These are phyloP conservation scores for Plutella xylostella DNA, from an alignment of 2,888 invertebrate species.

Conservation along the genomic window DNA sequence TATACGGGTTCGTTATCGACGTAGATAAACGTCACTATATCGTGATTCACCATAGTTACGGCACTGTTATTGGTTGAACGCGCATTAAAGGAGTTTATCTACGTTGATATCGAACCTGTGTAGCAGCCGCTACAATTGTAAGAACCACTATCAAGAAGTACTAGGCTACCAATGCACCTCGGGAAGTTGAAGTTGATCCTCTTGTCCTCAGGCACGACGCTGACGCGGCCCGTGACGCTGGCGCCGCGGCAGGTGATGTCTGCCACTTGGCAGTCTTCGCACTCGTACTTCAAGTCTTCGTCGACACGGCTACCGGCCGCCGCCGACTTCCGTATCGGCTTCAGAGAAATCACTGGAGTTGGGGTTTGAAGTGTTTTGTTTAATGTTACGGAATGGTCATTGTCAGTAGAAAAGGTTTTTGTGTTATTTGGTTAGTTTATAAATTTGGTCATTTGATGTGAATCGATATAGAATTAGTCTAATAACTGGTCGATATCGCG, in stretches of 20 bases:
- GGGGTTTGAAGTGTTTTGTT: background rate
- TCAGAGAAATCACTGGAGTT: slow-evolving; percentile 21
- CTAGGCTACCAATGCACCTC: no score
- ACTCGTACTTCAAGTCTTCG: slow-evolving; percentile 25
- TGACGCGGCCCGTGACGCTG: slow-evolving; percentile 29
- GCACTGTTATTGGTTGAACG: no score
- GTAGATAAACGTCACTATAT: no score
- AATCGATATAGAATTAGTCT: background rate
- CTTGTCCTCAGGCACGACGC: slow-evolving; percentile 26
- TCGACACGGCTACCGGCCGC: slow-evolving; percentile 29
- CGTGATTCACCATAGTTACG: no score
- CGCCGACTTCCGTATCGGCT: slow-evolving; percentile 18
- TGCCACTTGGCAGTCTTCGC: slow-evolving; percentile 27
- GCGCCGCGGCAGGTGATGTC: slow-evolving; percentile 42
- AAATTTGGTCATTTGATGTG: background rate
- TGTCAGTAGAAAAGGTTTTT: background rate
- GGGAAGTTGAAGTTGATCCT: slow-evolving; percentile 40
- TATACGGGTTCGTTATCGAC: no score
- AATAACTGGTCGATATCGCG: background rate
- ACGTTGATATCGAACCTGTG: no score
- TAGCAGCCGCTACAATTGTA: no score
- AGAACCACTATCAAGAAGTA: no score
- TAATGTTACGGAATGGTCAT: background rate
- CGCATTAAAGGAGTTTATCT: no score
- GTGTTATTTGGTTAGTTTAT: background rate